Conservation (phyloP, 2,797 vertebrate species). For the Valencia hispanica region DNA sequence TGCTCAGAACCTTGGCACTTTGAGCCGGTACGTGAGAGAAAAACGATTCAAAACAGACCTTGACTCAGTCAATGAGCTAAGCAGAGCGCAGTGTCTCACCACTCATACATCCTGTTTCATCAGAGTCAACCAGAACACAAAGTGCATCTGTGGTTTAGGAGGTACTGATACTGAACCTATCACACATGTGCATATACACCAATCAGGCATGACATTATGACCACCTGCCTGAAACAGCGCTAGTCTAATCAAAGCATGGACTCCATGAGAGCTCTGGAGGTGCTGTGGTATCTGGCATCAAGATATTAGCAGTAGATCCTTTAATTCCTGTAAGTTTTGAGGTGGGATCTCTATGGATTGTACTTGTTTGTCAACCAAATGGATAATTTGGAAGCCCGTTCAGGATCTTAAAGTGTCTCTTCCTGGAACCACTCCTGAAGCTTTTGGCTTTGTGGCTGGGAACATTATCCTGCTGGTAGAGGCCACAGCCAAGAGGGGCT, state of each 20-base stretch:
- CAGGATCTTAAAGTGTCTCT: neutral
- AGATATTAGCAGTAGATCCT: neutral
- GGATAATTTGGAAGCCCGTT: neutral
- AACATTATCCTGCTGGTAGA: neutral
- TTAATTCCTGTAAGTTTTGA: neutral
- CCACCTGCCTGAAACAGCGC: neutral
- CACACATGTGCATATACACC: neutral
- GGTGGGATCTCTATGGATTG: neutral
- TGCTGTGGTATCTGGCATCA: neutral
- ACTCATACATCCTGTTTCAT: constrained; percentile 47
- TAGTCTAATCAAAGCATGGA: neutral
- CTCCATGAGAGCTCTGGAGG: neutral
- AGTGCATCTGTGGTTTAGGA: neutral
- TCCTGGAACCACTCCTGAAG: neutral
- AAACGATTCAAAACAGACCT: constrained; percentile 60
- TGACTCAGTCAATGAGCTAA: constrained; percentile 64
- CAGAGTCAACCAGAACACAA: constrained; percentile 25
- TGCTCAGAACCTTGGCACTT: constrained; percentile 70
- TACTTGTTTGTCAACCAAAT: neutral
- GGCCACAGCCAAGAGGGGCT: neutral
- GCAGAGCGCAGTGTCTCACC: constrained; percentile 62
- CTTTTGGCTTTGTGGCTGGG: neutral
- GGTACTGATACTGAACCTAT: neutral
- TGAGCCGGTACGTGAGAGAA: constrained; percentile 47
- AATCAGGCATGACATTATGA: neutral